A percentile compares a stretch with the other conserved stretches of the same genome.
Evolutionary conservation across 2,113 vertebrate species (phyloP).

Genomic region (Cromileptes altivelis): DNA sequence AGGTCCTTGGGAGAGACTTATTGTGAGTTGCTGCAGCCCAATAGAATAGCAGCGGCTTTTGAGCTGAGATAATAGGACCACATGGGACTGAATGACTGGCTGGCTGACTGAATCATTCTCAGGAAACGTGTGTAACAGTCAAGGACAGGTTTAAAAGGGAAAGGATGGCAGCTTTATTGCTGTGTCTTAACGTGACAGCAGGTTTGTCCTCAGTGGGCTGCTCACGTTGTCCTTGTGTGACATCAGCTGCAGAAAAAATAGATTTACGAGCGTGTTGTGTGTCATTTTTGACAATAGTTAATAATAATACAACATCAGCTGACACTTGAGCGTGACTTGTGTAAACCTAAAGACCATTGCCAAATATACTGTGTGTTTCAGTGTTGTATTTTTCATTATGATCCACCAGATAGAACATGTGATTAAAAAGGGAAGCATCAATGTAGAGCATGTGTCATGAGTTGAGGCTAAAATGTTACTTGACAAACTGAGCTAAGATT

Average conservation of each 20-base stretch:
- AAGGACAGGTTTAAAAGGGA: constrained; percentile 57
- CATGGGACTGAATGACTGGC: constrained; percentile 68
- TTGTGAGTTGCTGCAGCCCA: constrained; percentile 59
- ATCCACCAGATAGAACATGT: too few relatives aligned
- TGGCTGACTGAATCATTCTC: constrained; percentile 43
- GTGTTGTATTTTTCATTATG: too few relatives aligned
- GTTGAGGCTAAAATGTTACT: neutral
- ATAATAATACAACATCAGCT: neutral
- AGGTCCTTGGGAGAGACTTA: constrained; percentile 69
- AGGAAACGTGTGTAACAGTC: constrained; percentile 65
- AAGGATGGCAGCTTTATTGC: constrained; percentile 13
- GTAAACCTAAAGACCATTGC: too few relatives aligned
- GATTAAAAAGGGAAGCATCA: neutral
- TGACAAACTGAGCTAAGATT: neutral
- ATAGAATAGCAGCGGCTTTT: constrained; percentile 54
- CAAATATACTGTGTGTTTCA: too few relatives aligned
- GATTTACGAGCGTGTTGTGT: neutral
- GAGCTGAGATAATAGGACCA: constrained; percentile 76
- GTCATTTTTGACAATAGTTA: neutral
- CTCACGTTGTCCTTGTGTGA: constrained; percentile 33
- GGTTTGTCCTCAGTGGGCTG: neutral
- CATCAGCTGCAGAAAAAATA: constrained; percentile 10
- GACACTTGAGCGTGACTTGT: neutral
- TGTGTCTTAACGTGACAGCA: constrained; percentile 8
- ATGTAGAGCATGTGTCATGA: neutral